Conservation (phyloP, 2,797 vertebrate genomes). For the Characodon lateralis region DNA sequence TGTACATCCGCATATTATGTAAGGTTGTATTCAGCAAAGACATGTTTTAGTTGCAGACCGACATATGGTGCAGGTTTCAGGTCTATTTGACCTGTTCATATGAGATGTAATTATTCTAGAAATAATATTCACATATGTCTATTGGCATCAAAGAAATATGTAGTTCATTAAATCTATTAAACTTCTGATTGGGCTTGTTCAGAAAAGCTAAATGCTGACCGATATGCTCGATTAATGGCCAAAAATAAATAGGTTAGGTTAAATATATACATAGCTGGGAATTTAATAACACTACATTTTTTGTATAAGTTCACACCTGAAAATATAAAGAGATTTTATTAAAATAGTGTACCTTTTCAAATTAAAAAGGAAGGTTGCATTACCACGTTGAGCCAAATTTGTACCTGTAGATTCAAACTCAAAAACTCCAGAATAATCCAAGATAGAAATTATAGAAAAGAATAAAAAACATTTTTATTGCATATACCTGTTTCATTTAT, state of each 20-base stretch:
- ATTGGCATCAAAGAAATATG: constrained; percentile 4
- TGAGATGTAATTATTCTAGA: not conserved
- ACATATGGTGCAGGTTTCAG: constrained; percentile 16
- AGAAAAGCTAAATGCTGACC: constrained; percentile 16
- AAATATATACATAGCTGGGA: not conserved
- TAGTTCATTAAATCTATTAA: constrained; percentile 10
- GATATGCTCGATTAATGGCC: constrained; percentile 6
- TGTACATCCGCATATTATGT: constrained; percentile 61
- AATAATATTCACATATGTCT: not conserved
- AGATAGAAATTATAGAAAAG: not conserved
- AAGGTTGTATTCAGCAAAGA: constrained; percentile 56
- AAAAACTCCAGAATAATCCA: not conserved
- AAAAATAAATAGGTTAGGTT: not conserved
- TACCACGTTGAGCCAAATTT: not conserved
- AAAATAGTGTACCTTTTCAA: not conserved
- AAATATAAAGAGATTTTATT: not conserved
- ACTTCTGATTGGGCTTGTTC: not conserved
- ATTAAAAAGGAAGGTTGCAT: not conserved
- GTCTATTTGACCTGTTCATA: not conserved
- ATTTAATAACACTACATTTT: not conserved
- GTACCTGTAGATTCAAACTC: not conserved
- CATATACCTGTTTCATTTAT: not conserved
- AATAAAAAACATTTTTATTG: not conserved
- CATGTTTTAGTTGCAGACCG: constrained; percentile 22
- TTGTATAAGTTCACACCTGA: not conserved